Base-by-base conservation (phyloP, 2,797 vertebrate species). In the Botia kubotai region DNA sequence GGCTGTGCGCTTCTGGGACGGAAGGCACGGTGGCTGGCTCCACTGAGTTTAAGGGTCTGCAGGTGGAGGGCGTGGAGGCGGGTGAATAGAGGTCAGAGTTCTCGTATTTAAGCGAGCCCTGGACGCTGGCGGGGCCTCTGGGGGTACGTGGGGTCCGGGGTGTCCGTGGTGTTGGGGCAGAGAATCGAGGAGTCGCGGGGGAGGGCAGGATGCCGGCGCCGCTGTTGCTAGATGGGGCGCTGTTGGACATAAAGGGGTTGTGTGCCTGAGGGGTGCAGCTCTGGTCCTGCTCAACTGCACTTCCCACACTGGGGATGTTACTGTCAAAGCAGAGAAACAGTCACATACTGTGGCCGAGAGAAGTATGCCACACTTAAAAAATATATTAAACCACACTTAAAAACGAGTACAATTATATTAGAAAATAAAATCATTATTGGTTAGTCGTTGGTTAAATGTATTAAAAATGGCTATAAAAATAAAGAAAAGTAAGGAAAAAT, bases 1-100 rank as follows among this genome's bases (percentile, higher is more conserved):
- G 97, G 92, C 98, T 99, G 93, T 99, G 98, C n/a, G 98, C 98
- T 92, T 99, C 98, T 0, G 98, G 98, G 85, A 98, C 95, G 63
- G 97, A 97, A 75, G 97, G 96, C 66, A 97, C 96, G 0, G 98
- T 98, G 36, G 97, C 95, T 0, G 98, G 97, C 83, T 99, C 98
- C 62, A 99, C 98, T 0, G 98, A 99, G 91, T 97, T 99, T 12
- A 99, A 93, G 0, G 97, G 97, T 82, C 98, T 91, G 83, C 97
- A 98, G 0, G 97, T 99, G 14, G 98, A 99, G 0, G 97, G 96
- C 0, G 98, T 99, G 73, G 98, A 99, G 0, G 98, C 98, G 0
- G 98, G 98, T 0, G 98, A 99, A 89, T 98, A 99, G 33, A 99
- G 91, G 83, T 99, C 98, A 0, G 97, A 98, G 90, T 98, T 99